phyloP scores from a whole-genome alignment of 1,140 invertebrate genomes.

The Drosophila oshimai region DNA sequence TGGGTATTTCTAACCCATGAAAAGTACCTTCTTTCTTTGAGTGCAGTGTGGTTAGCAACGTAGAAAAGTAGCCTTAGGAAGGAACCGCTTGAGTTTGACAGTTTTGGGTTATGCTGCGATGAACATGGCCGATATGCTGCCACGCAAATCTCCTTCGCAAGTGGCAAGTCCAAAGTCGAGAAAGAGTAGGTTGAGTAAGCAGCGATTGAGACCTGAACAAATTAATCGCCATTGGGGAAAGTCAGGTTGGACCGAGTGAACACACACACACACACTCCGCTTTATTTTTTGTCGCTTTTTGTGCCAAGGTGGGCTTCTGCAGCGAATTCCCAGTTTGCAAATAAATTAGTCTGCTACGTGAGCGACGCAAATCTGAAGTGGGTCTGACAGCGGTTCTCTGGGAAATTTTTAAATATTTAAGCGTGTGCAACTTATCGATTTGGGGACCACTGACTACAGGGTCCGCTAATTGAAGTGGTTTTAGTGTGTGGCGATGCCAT shows the following conservation, averaged over 20 bases:
- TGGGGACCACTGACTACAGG: slow-evolving; percentile 18
- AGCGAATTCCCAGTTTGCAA: slow-evolving; percentile 70
- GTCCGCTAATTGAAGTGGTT: slow-evolving; percentile 74
- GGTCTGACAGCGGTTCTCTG: slow-evolving; percentile 62
- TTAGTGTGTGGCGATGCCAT: slow-evolving; percentile 40
- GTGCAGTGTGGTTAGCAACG: background rate
- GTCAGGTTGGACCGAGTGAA: slow-evolving; percentile 48
- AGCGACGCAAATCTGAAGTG: slow-evolving; percentile 75
- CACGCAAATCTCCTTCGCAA: slow-evolving; percentile 56
- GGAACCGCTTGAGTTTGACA: slow-evolving; percentile 67
- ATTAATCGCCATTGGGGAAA: slow-evolving; percentile 63
- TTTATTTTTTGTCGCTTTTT: background rate
- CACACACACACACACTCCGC: slow-evolving; percentile 17
- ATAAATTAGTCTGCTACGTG: slow-evolving; percentile 79
- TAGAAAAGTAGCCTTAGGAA: slow-evolving; percentile 4
- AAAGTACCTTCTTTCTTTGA: background rate
- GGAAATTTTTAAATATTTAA: slow-evolving; percentile 68
- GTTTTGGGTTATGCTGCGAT: slow-evolving; percentile 76
- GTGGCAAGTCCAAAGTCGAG: slow-evolving; percentile 14
- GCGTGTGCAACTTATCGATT: slow-evolving; percentile 67
- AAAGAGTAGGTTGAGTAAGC: slow-evolving; percentile 28
- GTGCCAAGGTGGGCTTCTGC: slow-evolving; percentile 12
- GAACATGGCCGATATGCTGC: slow-evolving; percentile 66
- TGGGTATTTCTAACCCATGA: no score
- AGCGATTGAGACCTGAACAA: slow-evolving; percentile 71